Evolutionary conservation across 2,797 vertebrate genomes (phyloP), one percentile per base, ranked within the genome.

Genomic region (Oceanodroma leucorhoa): DNA sequence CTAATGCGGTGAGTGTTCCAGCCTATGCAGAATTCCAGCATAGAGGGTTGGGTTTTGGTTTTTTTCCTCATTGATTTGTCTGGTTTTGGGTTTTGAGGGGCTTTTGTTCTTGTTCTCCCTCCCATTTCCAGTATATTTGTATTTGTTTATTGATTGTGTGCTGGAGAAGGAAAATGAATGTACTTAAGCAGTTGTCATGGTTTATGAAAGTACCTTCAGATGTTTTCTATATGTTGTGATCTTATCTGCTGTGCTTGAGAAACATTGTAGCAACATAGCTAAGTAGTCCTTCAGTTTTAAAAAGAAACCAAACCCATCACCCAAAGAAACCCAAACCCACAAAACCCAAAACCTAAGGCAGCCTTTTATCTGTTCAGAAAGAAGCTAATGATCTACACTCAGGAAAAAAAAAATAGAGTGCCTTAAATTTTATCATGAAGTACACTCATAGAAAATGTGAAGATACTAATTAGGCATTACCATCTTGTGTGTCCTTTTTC

Each of bases 401-500:
- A 2, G 12, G 20, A 13, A 65, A 51, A 55, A n/a, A 69, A 71
- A 14, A 43, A 4, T 43, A 24, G 5, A 43, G 10, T 45, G 14
- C 11, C 19, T 54, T 83, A 70, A 45, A 73, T 61, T 57, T 78
- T 41, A 3, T 29, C 5, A 1, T n/a, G 36, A 66, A 40, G 7
- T n/a, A 32, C 0, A 0, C 18, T n/a, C 1, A 0, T 15, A 34
- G 30, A 55, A 83, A 61, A 57, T 21, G 13, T 1, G 3, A 29
- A 45, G 40, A 9, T 41, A 16, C 3, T 60, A 5, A 27, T n/a
- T 29, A 48, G 8, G 6, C 2, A 1, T 66, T 50, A 19, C 0
- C 2, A 46, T 34, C 14, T 77, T 65, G 9, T 16, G 4, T 64
- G 80, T 90, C 12, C 21, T 48, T 73, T 78, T 50, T 54, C 34